phyloP scores from a whole-genome alignment of 1,140 invertebrate species.

The Lamellibrachia luymesi region DNA sequence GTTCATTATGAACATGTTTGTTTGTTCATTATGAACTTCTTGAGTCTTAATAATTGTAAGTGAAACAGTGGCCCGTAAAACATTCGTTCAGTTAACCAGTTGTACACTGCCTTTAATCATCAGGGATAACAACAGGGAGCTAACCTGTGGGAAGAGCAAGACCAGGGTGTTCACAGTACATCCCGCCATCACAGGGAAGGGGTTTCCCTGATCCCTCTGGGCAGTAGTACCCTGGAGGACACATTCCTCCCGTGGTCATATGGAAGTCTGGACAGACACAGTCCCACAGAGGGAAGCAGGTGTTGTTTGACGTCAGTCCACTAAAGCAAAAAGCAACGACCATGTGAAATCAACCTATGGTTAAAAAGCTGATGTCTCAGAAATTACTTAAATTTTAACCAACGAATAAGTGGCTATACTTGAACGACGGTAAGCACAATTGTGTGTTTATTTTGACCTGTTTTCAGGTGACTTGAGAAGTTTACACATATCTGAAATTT shows the following conservation, averaged over 20 bases:
- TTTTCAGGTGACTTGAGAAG: too few relatives aligned
- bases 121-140: conserved; percentile 22
- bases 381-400: too few relatives aligned
- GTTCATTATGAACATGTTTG: too few relatives aligned
- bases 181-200: conserved; percentile 43
- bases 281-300: conserved; percentile 50
- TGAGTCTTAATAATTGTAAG: too few relatives aligned
- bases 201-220: conserved; percentile 39
- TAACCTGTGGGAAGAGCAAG: conserved; percentile 44
- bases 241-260: conserved; percentile 45
- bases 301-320: conserved; percentile 47
- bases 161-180: conserved; percentile 44
- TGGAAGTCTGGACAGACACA: conserved; percentile 47
- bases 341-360: neutral
- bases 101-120: too few relatives aligned
- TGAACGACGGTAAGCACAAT: too few relatives aligned
- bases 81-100: too few relatives aligned
- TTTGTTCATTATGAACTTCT: too few relatives aligned
- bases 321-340: conserved; percentile 24
- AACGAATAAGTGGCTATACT: too few relatives aligned
- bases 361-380: too few relatives aligned
- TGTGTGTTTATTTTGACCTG: too few relatives aligned
- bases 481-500: neutral
- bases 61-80: too few relatives aligned
- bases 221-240: conserved; percentile 50